Evolutionary conservation across 2,888 invertebrate genomes (phyloP), one percentile per base, ranked within the genome.

Genomic region (Conus canariensis): DNA sequence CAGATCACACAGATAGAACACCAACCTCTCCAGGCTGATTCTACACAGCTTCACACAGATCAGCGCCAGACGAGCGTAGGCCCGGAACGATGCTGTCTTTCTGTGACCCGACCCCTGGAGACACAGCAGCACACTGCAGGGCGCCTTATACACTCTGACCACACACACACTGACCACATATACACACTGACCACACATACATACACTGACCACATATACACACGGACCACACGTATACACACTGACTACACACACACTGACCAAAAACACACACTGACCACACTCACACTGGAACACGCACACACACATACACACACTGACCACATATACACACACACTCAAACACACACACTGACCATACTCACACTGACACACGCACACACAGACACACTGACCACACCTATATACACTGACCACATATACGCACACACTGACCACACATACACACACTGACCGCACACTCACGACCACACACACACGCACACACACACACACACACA

Each of bases 1-100:
- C 45, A 4, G 45, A 45, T 4, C 45, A 45, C 2, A 45, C 45
- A 45, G 45, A 45, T 3, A 45, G 12, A 45, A 14, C 16, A 92
- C 93, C 88, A 91, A 95, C 95, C 94, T 94, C 91, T 95, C 92
- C 19, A 93, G 92, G 86, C 94, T 95, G 86, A 93, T 92, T 90
- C 93, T 93, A 90, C 94, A 95, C 19, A 94, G 92, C 58, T 93
- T 91, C 30, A 93, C 90, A 90, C 94, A 94, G 64, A 94, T 93
- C 45, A 94, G 70, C 10, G 93, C 92, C 59, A 95, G 90, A 80
- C 92, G 92, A 22, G 90, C 93, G 86, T 92, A 93, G 22, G 91
- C 88, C 25, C 91, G 91, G 67, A 90, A 90, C 7, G 88, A 45
- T 8, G 59, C 85, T 70, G 74, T 87, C 19, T 86, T 19, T n/a